Base-by-base conservation (phyloP, 2,797 vertebrate genomes). In the Prionace glauca region DNA sequence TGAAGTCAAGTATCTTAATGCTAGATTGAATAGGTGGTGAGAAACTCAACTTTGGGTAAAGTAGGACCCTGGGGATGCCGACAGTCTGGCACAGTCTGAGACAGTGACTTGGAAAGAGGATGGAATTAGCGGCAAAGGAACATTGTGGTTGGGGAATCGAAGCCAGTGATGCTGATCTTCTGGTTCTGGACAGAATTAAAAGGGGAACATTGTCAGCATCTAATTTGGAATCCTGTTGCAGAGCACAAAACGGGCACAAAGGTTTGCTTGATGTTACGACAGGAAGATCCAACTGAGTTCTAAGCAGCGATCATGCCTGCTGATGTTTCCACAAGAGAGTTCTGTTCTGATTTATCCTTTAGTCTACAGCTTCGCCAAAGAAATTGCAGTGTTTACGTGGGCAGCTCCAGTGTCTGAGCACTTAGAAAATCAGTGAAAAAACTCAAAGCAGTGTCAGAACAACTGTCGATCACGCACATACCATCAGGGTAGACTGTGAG, bases 261-360 rank as follows among this genome's bases (percentile, higher is more conserved):
- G 16, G 14, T 9, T 92, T 41, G 62, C 20, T 41, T 69, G 62
- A 11, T 32, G 62, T 24, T 92, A 10, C n/a, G 7, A n/a, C n/a
- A 41, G 90, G 87, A 36, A 92, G n/a, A 69, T 84, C 50, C 81
- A 45, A 5, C 32, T 91, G 32, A 91, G 67, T 92, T 41, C 62
- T n/a, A 0, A 62, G 29, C 56, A 60, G n/a, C 14, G 56, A n/a
- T 62, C 26, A 0, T 90, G 26, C 56, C 0, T 24, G 7, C 90
- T 92, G 90, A 41, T 22, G 10, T 92, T 65, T 69, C 65, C n/a
- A 24, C 90, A 92, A 56, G 62, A 69, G 90, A 69, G 11, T 67
- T 69, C 65, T 69, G 90, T 24, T 92, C 90, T 69, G n/a, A 92
- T 62, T 90, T 92, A 22, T 24, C 65, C 36, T 92, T 41, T 92